Evolutionary conservation across 2,888 invertebrate genomes (phyloP).

Genomic region (Odontomyia ornata): DNA sequence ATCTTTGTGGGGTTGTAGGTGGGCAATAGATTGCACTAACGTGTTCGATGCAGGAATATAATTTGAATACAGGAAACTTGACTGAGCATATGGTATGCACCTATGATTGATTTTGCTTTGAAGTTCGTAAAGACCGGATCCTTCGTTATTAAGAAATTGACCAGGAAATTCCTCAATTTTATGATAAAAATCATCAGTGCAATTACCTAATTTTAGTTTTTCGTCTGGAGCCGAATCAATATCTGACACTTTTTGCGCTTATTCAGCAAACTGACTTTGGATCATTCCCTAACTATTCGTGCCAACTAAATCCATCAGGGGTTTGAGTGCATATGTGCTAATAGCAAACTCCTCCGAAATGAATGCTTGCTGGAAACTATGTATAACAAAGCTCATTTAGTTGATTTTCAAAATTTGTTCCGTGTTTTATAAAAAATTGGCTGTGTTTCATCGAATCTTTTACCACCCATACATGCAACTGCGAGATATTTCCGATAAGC

Average conservation of each 20-base stretch:
- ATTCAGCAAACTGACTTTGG: slow-evolving; percentile 86
- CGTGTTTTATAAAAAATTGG: slow-evolving; percentile 87
- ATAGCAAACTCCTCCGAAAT: slow-evolving; percentile 62
- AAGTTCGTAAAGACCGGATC: slow-evolving; percentile 84
- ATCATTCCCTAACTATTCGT: slow-evolving; percentile 97
- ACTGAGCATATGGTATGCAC: no score
- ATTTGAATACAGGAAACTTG: slow-evolving; percentile 84
- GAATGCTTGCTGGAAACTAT: slow-evolving; percentile 60
- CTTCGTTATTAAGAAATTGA: slow-evolving; percentile 90
- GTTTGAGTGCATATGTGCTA: slow-evolving; percentile 84
- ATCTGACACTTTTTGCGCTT: slow-evolving; percentile 81
- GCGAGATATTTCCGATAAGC: no score
- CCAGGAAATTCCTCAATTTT: slow-evolving; percentile 75
- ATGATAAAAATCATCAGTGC: slow-evolving; percentile 84
- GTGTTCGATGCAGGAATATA: slow-evolving; percentile 79
- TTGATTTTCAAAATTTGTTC: no score
- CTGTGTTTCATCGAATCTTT: slow-evolving; percentile 83
- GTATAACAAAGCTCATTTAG: slow-evolving; percentile 58
- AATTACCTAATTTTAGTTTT: slow-evolving; percentile 73
- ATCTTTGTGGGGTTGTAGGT: no score
- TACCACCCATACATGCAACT: no score
- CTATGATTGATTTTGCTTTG: slow-evolving; percentile 91
- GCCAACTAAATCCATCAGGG: slow-evolving; percentile 75
- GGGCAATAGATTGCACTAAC: no score
- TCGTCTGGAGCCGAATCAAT: slow-evolving; percentile 74